These are phyloP conservation scores for Pseudomyrmex pallidus DNA, from an alignment of 1,140 invertebrate species.

Conservation along the genomic window DNA sequence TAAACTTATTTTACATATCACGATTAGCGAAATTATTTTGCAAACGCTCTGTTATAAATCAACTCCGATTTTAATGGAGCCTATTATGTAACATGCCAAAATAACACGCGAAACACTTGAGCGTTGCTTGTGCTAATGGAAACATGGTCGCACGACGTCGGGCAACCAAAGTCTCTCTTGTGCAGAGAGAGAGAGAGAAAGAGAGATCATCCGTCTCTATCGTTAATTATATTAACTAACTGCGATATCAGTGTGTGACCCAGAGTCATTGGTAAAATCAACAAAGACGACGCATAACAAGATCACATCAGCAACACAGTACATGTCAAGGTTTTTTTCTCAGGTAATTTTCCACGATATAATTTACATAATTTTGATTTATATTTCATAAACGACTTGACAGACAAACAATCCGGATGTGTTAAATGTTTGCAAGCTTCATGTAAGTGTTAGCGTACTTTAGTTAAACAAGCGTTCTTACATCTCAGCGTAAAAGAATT, in stretches of 20 bases:
- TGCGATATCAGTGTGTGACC: background rate
- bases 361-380: too few species aligned
- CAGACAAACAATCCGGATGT: too few species aligned
- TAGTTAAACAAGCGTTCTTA: too few species aligned
- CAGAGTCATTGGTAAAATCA: background rate
- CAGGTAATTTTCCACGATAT: too few species aligned
- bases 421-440: too few species aligned
- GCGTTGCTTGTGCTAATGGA: conserved; percentile 26
- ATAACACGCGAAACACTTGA: conserved; percentile 40
- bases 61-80: conserved; percentile 31
- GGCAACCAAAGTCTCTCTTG: background rate
- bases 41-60: conserved; percentile 47
- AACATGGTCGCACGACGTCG: conserved; percentile 32
- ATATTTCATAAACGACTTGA: too few species aligned
- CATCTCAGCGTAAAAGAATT: too few species aligned
- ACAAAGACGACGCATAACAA: background rate
- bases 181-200: background rate
- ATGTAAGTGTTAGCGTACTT: too few species aligned
- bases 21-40: conserved; percentile 11
- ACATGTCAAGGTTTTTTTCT: background rate
- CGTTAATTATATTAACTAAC: conserved; percentile 25
- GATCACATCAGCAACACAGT: background rate
- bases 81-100: conserved; percentile 53
- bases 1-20: background rate
- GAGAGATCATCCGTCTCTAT: conserved; percentile 12